Evolutionary conservation across 1,140 invertebrate species (phyloP).

Genomic region (Drosophila virilis): DNA sequence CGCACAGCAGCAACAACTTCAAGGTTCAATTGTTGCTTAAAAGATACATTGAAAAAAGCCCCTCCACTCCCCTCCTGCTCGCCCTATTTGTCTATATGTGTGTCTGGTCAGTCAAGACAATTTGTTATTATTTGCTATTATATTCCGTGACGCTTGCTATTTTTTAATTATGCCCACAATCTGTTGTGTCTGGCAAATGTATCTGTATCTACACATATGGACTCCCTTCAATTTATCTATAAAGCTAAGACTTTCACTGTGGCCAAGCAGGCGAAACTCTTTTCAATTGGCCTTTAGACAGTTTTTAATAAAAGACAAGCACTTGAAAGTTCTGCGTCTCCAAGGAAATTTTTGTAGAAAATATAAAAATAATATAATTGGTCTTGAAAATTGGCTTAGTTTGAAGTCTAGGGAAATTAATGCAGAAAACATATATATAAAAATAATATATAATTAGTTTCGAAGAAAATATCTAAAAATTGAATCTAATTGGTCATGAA

Average conservation of each 20-base stretch:
- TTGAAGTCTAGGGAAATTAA: too few relatives aligned
- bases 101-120: constrained; percentile 54
- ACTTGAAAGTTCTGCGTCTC: constrained; percentile 27
- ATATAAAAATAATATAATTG: too few relatives aligned
- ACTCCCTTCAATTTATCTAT: constrained; percentile 30
- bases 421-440: too few relatives aligned
- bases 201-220: constrained; percentile 35
- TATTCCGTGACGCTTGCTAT: constrained; percentile 75
- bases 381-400: too few relatives aligned
- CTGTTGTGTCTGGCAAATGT: constrained; percentile 43
- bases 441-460: too few relatives aligned
- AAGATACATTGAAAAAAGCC: constrained; percentile 41
- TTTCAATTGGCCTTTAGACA: constrained; percentile 34
- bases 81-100: background rate
- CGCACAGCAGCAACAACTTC: constrained; percentile 47
- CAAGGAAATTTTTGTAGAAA: too few relatives aligned
- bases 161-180: constrained; percentile 75
- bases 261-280: constrained; percentile 35
- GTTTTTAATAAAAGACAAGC: background rate
- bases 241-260: constrained; percentile 63
- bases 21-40: constrained; percentile 76
- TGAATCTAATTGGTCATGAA: too few relatives aligned
- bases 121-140: constrained; percentile 81
- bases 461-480: too few relatives aligned
- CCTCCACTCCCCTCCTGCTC: constrained; percentile 1